A percentile compares a stretch with the other conserved stretches of the same genome.
Evolutionary conservation across 2,113 vertebrate species (phyloP).

Genomic region (Glaucidium brasilianum): DNA sequence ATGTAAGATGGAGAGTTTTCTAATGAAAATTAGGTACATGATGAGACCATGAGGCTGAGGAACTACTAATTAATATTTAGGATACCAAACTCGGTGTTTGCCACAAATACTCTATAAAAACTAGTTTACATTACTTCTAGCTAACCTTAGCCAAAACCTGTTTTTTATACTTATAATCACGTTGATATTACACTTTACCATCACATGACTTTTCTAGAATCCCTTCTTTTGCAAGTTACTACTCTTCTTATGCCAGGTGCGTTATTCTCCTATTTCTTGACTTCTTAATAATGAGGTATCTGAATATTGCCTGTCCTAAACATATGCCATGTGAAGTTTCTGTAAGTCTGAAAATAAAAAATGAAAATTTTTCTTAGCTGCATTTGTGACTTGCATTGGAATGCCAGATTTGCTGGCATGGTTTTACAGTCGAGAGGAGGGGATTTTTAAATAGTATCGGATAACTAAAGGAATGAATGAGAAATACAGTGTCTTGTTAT

Average conservation of each 20-base stretch:
- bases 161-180: background rate
- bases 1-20: background rate
- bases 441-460: conserved; percentile 31
- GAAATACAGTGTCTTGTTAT: background rate
- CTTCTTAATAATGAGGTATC: background rate
- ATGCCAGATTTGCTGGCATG: conserved; percentile 1
- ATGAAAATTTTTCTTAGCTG: background rate
- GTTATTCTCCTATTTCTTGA: background rate
- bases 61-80: background rate
- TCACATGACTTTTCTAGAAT: background rate
- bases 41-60: background rate
- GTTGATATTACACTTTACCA: background rate
- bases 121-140: background rate
- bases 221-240: background rate
- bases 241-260: background rate
- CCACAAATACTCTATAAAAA: background rate
- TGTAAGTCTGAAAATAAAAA: background rate
- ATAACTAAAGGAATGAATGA: conserved; percentile 12
- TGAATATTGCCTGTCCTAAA: background rate
- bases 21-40: background rate
- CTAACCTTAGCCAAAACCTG: background rate
- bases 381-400: background rate
- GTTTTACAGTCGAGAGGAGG: background rate
- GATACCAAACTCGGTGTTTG: background rate
- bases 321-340: background rate